Conservation (phyloP, 2,888 invertebrate species). For the Magallana nippona region DNA sequence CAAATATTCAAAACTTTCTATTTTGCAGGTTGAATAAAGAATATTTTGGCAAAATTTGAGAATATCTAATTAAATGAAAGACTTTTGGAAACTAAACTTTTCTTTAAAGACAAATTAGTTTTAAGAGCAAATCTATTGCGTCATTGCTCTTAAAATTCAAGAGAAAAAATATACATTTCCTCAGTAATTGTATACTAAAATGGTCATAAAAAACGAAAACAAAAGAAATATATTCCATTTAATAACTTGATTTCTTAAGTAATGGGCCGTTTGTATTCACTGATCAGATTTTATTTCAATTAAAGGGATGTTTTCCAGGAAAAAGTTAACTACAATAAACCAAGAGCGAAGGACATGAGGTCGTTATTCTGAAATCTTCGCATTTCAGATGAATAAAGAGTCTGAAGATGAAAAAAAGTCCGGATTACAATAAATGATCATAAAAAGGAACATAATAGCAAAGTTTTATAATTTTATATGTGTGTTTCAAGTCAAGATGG, state of each 20-base stretch:
- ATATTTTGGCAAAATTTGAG: too few species aligned
- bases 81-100: too few species aligned
- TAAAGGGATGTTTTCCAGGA: neutral
- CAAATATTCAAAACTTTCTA: too few species aligned
- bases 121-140: constrained; percentile 4
- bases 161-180: neutral
- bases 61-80: too few species aligned
- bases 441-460: constrained; percentile 20
- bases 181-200: constrained; percentile 30
- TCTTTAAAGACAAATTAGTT: too few species aligned
- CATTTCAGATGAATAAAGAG: constrained; percentile 13
- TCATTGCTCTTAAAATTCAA: neutral
- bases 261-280: constrained; percentile 12
- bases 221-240: constrained; percentile 28
- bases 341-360: neutral
- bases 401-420: neutral
- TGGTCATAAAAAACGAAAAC: constrained; percentile 19
- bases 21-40: too few species aligned
- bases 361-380: constrained; percentile 6
- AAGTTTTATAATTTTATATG: constrained; percentile 6
- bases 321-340: neutral
- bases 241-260: neutral
- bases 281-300: constrained; percentile 22
- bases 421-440: constrained; percentile 23
- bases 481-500: constrained; percentile 30